Conservation (phyloP, 2,888 invertebrate genomes). For the Anodontia alba region DNA sequence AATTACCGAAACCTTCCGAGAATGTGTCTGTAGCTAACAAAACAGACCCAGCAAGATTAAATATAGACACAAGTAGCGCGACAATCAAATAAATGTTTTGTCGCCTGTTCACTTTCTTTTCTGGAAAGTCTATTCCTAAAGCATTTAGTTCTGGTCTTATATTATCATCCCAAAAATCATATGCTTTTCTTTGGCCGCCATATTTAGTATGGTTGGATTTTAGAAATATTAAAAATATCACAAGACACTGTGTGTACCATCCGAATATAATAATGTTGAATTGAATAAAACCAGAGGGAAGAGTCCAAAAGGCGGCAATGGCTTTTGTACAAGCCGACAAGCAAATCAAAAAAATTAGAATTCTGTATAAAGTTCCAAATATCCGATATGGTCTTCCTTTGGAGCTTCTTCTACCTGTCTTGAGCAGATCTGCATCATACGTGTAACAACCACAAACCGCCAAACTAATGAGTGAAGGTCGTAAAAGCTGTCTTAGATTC, state of each 20-base stretch:
- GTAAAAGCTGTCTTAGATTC: not conserved
- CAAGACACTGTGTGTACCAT: not conserved
- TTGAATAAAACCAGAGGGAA: not conserved
- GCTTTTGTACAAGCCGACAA: not conserved
- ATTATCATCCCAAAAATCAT: conserved; percentile 8
- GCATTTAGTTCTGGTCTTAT: not conserved
- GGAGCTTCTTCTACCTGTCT: not conserved
- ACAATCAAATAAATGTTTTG: not conserved
- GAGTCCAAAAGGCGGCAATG: not conserved
- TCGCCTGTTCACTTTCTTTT: not conserved
- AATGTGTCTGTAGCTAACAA: not conserved
- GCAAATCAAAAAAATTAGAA: not conserved
- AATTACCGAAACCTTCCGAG: not conserved
- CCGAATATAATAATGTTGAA: not conserved
- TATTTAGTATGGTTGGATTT: not conserved
- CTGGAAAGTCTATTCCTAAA: conserved; percentile 1
- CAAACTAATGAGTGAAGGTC: not conserved
- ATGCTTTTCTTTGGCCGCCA: not conserved
- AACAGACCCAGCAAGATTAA: not conserved
- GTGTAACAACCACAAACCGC: conserved; percentile 12
- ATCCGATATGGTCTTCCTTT: not conserved
- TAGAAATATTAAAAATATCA: not conserved
- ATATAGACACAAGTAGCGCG: not conserved
- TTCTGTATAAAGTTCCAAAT: not conserved
- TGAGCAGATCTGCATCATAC: not conserved